Conservation (phyloP, 2,113 vertebrate species). For the Strix aluco region DNA sequence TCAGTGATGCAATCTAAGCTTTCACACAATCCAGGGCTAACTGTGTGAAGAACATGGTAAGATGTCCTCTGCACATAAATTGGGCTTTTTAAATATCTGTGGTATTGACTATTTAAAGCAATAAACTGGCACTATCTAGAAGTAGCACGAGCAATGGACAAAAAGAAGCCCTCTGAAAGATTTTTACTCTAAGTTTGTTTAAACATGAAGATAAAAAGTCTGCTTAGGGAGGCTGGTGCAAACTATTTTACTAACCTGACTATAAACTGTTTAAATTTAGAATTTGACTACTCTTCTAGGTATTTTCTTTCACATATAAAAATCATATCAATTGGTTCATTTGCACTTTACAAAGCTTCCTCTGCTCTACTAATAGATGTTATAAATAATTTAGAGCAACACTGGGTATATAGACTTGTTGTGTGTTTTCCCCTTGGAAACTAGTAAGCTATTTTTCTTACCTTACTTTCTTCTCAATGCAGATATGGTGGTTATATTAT, state of each 20-base stretch:
- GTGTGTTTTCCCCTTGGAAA: background rate
- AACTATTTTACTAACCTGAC: background rate
- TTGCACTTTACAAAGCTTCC: conserved; percentile 33
- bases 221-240: background rate
- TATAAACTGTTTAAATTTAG: conserved; percentile 1
- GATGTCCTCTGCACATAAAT: background rate
- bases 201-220: background rate
- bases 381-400: conserved; percentile 31
- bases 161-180: background rate
- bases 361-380: background rate
- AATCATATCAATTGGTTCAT: background rate
- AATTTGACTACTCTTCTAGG: background rate
- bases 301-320: background rate
- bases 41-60: background rate
- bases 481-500: background rate
- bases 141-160: background rate
- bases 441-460: conserved; percentile 7
- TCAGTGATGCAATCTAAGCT: background rate
- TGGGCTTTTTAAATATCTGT: background rate
- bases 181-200: background rate
- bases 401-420: background rate
- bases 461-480: background rate
- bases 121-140: background rate
- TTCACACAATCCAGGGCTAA: background rate
- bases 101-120: background rate